Base-by-base conservation (phyloP, 2,888 invertebrate species). In the Drosophila mettleri region DNA sequence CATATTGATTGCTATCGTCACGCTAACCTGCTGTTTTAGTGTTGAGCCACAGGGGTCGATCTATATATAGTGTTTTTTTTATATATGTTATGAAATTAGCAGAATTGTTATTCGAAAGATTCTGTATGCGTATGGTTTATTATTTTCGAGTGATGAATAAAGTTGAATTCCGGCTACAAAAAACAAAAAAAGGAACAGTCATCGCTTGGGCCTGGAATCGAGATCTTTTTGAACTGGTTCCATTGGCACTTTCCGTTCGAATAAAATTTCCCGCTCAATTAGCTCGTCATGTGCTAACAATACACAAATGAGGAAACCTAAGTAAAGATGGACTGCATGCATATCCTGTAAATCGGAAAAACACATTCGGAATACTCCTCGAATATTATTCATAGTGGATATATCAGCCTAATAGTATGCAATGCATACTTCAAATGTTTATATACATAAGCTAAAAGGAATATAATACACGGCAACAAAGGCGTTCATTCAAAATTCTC, bases 381-480 rank as follows among this genome's bases (percentile, higher is more conserved):
- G 16, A 34, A 8, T 4, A 10, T 7, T 27, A 20, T 7, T 20
- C 24, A 33, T 16, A 31, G 10, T n/a, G 14, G 18, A n/a, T 8
- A 2, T 12, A 6, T 24, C 45, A 39, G 52, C 74, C 61, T 43
- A 52, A 55, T 39, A 48, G 74, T 76, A 71, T 71, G 74, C 74
- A 71, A 51, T 55, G 51, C 2, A 58, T 10, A 38, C 38, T 24
- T 49, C 0, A 20, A 36, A n/a, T 22, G 20, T 2, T 33, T 10
- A 9, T 27, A n/a, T 2, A 16, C 31, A 16, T 31, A 12, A 27
- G 18, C 9, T 22, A 10, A 22, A 36, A 4, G 10, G 2, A 36
- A n/a, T 16, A 34, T 1, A 3, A 27, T n/a, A 8, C 12, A 24
- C 3, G 7, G 8, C 16, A 34, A 27, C 24, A 45, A 16, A 12